phyloP scores from a whole-genome alignment of 1,140 invertebrate genomes.

The Mya arenaria region DNA sequence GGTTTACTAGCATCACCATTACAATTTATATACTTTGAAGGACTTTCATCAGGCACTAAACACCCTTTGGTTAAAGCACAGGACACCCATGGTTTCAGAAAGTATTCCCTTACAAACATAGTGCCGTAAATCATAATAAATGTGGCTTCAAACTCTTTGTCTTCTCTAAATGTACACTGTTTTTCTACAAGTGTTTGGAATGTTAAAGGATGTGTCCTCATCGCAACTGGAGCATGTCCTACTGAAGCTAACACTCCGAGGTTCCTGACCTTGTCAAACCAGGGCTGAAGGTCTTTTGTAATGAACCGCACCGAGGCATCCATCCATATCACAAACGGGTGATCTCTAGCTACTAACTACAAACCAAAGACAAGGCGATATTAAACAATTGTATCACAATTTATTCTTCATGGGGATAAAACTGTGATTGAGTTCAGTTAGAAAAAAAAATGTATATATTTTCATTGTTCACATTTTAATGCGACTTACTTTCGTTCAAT shows the following conservation, averaged over 20 bases:
- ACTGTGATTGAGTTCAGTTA: neutral
- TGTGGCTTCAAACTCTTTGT: constrained; percentile 50
- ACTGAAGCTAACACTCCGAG: constrained; percentile 27
- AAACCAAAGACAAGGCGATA: constrained; percentile 7
- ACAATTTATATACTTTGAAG: constrained; percentile 21
- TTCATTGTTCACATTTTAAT: neutral
- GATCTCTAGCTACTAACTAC: constrained; percentile 26
- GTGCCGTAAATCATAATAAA: constrained; percentile 47
- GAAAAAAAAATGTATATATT: neutral
- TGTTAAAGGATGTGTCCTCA: constrained; percentile 35
- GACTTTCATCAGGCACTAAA: constrained; percentile 26
- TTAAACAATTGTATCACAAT: neutral
- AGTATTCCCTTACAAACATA: constrained; percentile 37
- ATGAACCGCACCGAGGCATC: constrained; percentile 47
- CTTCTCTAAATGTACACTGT: constrained; percentile 28
- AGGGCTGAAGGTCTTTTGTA: constrained; percentile 19
- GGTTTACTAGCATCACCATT: neutral
- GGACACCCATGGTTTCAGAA: constrained; percentile 47
- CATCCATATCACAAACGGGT: constrained; percentile 56
- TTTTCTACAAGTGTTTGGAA: constrained; percentile 38
- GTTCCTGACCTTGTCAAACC: constrained; percentile 17
- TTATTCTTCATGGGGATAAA: neutral
- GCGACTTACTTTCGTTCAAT: neutral
- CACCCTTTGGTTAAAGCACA: constrained; percentile 50
- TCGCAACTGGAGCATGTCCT: constrained; percentile 26